These are phyloP conservation scores for Cololabis saira DNA, from an alignment of 2,113 vertebrate species.

Conservation along the genomic window DNA sequence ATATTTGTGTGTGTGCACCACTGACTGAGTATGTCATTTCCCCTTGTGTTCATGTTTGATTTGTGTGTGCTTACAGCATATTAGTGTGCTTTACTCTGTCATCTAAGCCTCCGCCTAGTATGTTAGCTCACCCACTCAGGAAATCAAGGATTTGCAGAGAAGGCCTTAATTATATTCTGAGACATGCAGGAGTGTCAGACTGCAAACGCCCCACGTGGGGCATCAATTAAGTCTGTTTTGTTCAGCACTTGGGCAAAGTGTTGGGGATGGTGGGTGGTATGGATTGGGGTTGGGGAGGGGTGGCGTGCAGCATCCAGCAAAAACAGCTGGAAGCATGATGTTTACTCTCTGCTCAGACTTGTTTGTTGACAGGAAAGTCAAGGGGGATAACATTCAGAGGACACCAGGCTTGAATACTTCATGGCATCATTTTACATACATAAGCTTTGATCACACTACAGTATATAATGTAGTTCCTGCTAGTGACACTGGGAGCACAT, in stretches of 20 bases:
- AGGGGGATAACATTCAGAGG: too few relatives aligned
- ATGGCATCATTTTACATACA: too few relatives aligned
- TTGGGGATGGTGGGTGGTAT: too few relatives aligned
- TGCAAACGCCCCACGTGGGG: slow-evolving; percentile 9
- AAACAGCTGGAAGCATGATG: too few relatives aligned
- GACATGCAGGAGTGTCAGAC: slow-evolving; percentile 36
- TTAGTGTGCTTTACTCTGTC: slow-evolving; percentile 29
- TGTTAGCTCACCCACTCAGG: slow-evolving; percentile 43
- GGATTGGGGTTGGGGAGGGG: too few relatives aligned
- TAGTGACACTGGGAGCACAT: too few relatives aligned
- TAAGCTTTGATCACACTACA: too few relatives aligned
- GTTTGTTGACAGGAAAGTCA: slow-evolving; percentile 15
- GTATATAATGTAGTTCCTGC: too few relatives aligned
- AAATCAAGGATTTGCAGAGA: slow-evolving; percentile 55
- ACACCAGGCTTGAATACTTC: too few relatives aligned
- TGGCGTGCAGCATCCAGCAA: too few relatives aligned
- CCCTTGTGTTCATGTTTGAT: not conserved
- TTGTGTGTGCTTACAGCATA: slow-evolving; percentile 5
- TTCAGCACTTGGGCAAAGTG: too few relatives aligned
- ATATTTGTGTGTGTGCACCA: not conserved
- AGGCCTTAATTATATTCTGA: slow-evolving; percentile 58
- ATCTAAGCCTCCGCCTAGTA: slow-evolving; percentile 37
- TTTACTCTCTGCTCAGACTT: slow-evolving; percentile 3
- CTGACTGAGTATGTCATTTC: slow-evolving; percentile 9
- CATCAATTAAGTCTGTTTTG: too few relatives aligned